Conservation (phyloP, 2,797 vertebrate genomes). For the Pogoniulus pusillus region DNA sequence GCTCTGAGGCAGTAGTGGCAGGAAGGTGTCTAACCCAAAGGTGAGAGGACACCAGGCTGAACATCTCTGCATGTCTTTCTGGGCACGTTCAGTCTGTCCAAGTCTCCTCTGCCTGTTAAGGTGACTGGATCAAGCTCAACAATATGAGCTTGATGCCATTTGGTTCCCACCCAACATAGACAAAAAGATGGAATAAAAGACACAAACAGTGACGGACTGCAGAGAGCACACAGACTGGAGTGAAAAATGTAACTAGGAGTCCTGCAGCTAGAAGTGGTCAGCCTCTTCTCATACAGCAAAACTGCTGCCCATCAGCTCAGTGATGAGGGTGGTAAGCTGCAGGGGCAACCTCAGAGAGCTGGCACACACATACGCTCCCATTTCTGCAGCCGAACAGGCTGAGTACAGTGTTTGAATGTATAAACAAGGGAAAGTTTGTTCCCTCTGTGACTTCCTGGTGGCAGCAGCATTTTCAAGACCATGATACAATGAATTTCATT, state of each 20-base stretch:
- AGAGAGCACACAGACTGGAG: background rate
- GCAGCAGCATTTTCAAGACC: background rate
- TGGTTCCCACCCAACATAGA: background rate
- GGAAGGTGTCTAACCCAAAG: background rate
- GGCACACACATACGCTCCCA: rapidly evolving
- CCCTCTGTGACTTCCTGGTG: background rate
- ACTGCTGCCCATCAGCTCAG: rapidly evolving
- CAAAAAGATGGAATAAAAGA: background rate
- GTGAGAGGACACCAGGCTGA: background rate
- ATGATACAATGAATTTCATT: background rate
- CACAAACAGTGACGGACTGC: background rate
- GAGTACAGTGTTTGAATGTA: rapidly evolving
- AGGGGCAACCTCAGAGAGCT: background rate
- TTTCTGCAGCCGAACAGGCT: background rate
- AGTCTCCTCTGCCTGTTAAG: background rate
- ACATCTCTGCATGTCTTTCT: background rate
- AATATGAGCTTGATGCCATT: background rate
- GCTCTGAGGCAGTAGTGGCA: background rate
- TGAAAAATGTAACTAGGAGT: background rate
- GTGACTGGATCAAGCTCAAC: background rate
- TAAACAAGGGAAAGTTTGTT: background rate
- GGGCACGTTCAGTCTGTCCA: background rate
- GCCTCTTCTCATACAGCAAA: background rate
- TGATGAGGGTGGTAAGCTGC: background rate
- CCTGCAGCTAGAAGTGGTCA: background rate